A percentile compares a stretch with the other conserved stretches of the same genome.
Evolutionary conservation across 2,797 vertebrate species (phyloP).

Genomic region (Lates japonicus): DNA sequence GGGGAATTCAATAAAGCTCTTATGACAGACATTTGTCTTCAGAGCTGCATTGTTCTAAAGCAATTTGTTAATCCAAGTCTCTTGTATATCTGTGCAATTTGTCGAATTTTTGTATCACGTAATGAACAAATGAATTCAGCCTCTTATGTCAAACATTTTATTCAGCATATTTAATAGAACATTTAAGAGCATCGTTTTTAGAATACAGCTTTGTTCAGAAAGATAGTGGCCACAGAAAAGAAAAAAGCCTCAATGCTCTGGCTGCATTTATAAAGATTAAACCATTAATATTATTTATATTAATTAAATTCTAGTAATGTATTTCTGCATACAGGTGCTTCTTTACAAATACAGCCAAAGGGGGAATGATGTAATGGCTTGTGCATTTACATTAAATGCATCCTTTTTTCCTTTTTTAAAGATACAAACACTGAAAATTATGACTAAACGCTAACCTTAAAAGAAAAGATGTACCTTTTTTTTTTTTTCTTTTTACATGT

Average conservation of each 20-base stretch:
- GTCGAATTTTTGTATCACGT: constrained; percentile 10
- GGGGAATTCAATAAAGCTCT: constrained; percentile 71
- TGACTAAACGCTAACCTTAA: constrained; percentile 49
- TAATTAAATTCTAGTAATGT: constrained; percentile 5
- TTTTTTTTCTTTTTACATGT: constrained; percentile 35
- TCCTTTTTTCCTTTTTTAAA: constrained; percentile 21
- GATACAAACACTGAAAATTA: constrained; percentile 48
- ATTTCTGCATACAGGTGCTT: constrained; percentile 40
- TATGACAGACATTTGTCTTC: constrained; percentile 25
- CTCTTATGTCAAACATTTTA: constrained; percentile 70
- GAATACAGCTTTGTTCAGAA: constrained; percentile 69
- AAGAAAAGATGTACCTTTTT: constrained; percentile 41
- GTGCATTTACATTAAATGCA: constrained; percentile 54
- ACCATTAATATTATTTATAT: not conserved
- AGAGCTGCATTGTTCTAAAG: constrained; percentile 22
- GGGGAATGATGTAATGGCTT: constrained; percentile 57
- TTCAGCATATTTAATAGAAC: constrained; percentile 78
- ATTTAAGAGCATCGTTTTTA: constrained; percentile 72
- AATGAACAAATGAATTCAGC: constrained; percentile 31
- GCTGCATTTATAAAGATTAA: constrained; percentile 68
- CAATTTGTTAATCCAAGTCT: constrained; percentile 20
- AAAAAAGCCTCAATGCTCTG: constrained; percentile 49
- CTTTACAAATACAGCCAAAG: constrained; percentile 75
- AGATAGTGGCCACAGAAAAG: constrained; percentile 59
- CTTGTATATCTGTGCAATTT: constrained; percentile 22